A percentile compares a stretch with the other conserved stretches of the same genome.
Evolutionary conservation across 2,888 invertebrate species (phyloP).

Genomic region (Conus canariensis): DNA sequence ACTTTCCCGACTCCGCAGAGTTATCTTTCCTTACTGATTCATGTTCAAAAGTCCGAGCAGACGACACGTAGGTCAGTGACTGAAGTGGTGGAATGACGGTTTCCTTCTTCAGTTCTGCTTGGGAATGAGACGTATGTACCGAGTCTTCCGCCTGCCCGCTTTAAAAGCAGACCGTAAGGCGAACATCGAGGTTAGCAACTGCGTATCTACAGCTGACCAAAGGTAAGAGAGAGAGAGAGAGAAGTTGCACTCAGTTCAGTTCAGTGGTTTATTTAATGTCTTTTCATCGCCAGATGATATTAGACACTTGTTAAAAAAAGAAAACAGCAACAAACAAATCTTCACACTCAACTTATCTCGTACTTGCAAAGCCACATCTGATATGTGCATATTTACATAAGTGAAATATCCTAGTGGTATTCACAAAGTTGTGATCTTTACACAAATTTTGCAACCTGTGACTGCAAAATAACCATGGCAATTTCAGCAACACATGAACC

Average conservation of each 20-base stretch:
- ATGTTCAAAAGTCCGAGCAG: background rate
- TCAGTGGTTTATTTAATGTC: too few species aligned
- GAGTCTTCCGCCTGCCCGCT: background rate
- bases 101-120: background rate
- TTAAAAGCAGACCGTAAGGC: background rate
- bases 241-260: background rate
- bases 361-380: too few species aligned
- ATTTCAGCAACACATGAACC: too few species aligned
- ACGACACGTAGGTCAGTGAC: background rate
- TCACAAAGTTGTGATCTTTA: too few species aligned
- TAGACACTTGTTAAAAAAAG: too few species aligned
- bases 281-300: too few species aligned
- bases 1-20: background rate
- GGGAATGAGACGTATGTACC: background rate
- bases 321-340: too few species aligned
- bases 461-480: too few species aligned
- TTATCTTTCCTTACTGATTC: background rate
- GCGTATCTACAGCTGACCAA: background rate
- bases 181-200: background rate
- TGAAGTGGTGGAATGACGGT: background rate
- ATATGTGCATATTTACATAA: too few species aligned
- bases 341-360: too few species aligned
- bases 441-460: too few species aligned
- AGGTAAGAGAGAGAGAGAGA: conserved; percentile 15
- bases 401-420: too few species aligned